Conservation (phyloP, 1,140 invertebrate genomes). For the Drosophila aff. region DNA sequence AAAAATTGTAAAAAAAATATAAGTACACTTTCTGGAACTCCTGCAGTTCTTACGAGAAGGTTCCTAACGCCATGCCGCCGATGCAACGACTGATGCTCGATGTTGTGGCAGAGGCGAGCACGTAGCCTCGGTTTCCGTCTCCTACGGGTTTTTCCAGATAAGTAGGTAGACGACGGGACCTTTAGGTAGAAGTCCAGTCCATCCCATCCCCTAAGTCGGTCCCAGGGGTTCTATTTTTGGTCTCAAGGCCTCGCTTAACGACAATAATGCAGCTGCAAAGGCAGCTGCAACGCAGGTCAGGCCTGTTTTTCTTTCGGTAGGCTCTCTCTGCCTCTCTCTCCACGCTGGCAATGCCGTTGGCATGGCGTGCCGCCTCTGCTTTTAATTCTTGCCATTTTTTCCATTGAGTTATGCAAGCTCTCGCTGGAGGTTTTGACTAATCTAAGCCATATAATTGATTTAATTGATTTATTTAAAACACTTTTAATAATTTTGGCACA, state of each 20-base stretch:
- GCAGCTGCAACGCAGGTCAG: conserved; percentile 27
- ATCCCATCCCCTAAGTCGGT: conserved; percentile 30
- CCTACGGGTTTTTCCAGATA: background rate
- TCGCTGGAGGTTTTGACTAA: background rate
- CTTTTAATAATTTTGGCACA: background rate
- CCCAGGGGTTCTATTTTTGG: conserved; percentile 22
- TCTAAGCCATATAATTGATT: background rate
- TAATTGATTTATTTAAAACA: background rate
- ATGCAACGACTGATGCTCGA: conserved; percentile 15
- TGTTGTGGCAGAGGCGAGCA: background rate
- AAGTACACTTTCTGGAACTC: conserved; percentile 12
- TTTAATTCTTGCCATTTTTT: background rate
- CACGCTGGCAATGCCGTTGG: conserved; percentile 29
- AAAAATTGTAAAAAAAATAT: background rate
- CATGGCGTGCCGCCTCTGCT: background rate
- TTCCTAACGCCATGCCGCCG: conserved; percentile 27
- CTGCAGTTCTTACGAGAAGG: conserved; percentile 5
- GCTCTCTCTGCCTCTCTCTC: background rate
- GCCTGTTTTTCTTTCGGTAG: conserved; percentile 5
- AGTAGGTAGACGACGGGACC: background rate
- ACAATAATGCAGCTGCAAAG: conserved; percentile 1
- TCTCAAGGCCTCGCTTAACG: conserved; percentile 6
- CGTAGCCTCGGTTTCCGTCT: conserved; percentile 25
- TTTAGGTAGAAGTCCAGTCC: conserved; percentile 15
- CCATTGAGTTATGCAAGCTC: conserved; percentile 5